Conservation (phyloP, 1,140 invertebrate genomes). For the Tribolium castaneum region DNA sequence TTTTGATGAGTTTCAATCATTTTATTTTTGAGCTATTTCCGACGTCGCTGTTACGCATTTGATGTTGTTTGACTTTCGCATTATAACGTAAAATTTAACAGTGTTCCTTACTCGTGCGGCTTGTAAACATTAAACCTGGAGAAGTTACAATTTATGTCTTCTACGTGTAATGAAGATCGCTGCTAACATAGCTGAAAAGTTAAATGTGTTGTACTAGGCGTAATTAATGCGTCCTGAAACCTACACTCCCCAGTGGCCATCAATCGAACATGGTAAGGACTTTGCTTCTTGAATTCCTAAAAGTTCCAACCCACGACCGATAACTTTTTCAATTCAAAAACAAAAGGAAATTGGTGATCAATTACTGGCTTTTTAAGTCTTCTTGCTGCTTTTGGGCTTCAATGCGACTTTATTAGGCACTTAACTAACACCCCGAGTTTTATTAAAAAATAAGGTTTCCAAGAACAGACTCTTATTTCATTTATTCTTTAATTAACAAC, state of each 20-base stretch:
- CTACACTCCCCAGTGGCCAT: background rate
- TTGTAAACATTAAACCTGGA: background rate
- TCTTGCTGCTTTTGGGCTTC: conserved; percentile 4
- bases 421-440: background rate
- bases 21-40: conserved; percentile 28
- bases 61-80: conserved; percentile 14
- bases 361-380: background rate
- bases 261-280: background rate
- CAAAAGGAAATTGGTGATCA: background rate
- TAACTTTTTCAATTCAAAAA: background rate
- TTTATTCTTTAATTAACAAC: conserved; percentile 29
- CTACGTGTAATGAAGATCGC: background rate
- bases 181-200: background rate
- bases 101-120: background rate
- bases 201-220: conserved; percentile 1
- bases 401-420: background rate
- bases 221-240: background rate
- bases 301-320: background rate
- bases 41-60: background rate
- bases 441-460: background rate
- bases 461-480: background rate
- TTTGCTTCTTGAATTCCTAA: background rate
- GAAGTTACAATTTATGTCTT: background rate
- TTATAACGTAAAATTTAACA: conserved; percentile 17
- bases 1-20: conserved; percentile 17